Conservation (phyloP, 2,888 invertebrate species). For the Drosophila glabriapex region DNA sequence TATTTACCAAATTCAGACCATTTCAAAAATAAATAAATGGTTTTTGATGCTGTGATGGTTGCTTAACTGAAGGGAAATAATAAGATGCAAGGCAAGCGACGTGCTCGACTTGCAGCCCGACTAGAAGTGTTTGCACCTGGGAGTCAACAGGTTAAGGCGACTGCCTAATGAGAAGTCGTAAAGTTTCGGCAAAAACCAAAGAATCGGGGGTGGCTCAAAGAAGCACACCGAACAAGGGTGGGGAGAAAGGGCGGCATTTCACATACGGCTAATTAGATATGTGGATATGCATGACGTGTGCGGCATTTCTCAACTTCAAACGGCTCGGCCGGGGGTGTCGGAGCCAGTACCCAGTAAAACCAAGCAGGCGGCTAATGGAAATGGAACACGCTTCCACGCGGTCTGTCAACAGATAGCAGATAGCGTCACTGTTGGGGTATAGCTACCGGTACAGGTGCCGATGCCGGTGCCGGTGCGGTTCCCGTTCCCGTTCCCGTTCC, state of each 20-base stretch:
- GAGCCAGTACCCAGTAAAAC: constrained; percentile 15
- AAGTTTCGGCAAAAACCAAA: constrained; percentile 46
- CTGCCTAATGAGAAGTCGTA: constrained; percentile 43
- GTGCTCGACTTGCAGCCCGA: constrained; percentile 1
- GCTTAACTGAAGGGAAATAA: not conserved
- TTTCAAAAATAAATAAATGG: not conserved
- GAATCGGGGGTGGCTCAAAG: constrained; percentile 33
- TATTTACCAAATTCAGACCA: not conserved
- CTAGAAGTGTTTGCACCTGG: constrained; percentile 26
- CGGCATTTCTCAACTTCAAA: constrained; percentile 52
- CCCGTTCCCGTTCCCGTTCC: not conserved
- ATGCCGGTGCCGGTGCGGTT: not conserved
- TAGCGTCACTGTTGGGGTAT: constrained; percentile 35
- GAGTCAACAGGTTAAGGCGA: constrained; percentile 52
- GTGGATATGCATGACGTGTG: constrained; percentile 45
- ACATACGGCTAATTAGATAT: constrained; percentile 63
- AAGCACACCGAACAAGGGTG: not conserved
- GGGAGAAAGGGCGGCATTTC: constrained; percentile 6
- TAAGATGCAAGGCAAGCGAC: constrained; percentile 29
- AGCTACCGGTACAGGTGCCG: constrained; percentile 20
- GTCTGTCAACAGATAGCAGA: constrained; percentile 69
- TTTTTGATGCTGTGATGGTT: not conserved
- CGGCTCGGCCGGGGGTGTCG: constrained; percentile 6
- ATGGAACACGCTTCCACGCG: constrained; percentile 51
- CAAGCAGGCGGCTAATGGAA: constrained; percentile 50